phyloP scores from a whole-genome alignment of 64 coral and sea anemone species.

The Actinia tenebrosa region DNA sequence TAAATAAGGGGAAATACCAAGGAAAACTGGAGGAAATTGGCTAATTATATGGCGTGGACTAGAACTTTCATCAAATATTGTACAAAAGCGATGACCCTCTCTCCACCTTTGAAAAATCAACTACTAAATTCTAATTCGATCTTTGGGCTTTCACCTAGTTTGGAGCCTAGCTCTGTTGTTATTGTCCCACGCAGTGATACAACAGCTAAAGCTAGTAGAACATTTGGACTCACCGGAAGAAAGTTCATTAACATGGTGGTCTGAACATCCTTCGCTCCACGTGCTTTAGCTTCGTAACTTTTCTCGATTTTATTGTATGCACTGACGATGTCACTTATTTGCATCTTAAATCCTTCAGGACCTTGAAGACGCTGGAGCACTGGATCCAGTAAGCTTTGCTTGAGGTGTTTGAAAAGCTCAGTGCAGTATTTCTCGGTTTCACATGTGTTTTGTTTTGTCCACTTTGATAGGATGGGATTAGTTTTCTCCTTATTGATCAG shows the following conservation, averaged over 20 bases:
- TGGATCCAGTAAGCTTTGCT: slow-evolving; percentile 28
- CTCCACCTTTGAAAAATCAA: too few relatives aligned
- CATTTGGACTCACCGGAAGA: slow-evolving; percentile 40
- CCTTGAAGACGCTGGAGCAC: slow-evolving; percentile 15
- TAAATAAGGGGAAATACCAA: too few relatives aligned
- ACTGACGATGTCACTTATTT: slow-evolving; percentile 44
- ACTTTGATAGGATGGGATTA: neutral
- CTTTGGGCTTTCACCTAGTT: too few relatives aligned
- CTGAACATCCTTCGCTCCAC: slow-evolving; percentile 51
- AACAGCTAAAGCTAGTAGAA: neutral
- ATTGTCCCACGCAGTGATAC: too few relatives aligned
- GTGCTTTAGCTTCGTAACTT: slow-evolving; percentile 23
- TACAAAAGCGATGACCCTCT: too few relatives aligned
- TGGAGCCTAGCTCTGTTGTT: too few relatives aligned
- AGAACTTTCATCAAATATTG: too few relatives aligned
- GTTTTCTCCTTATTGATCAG: neutral
- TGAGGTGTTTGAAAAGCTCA: slow-evolving; percentile 13
- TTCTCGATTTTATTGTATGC: slow-evolving; percentile 49
- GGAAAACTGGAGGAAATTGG: too few relatives aligned
- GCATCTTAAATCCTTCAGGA: slow-evolving; percentile 28
- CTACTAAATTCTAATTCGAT: too few relatives aligned
- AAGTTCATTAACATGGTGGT: slow-evolving; percentile 56
- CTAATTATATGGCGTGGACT: too few relatives aligned
- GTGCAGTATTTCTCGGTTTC: slow-evolving; percentile 15
- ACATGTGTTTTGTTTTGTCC: slow-evolving; percentile 11